phyloP scores from a whole-genome alignment of 2,113 vertebrate genomes.

The Cephalopholis sonnerati region DNA sequence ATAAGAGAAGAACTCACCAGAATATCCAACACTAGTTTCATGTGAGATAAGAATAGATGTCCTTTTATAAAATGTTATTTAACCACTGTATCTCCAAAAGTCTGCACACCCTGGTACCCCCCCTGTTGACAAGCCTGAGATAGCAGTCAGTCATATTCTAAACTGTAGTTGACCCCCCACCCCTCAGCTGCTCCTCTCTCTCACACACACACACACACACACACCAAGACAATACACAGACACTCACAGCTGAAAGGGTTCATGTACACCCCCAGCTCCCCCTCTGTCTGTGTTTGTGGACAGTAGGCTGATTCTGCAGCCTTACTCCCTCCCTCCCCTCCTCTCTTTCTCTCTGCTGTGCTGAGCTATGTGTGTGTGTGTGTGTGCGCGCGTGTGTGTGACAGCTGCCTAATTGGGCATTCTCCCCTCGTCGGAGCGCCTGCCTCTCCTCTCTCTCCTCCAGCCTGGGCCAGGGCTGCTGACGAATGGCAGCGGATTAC shows the following conservation, averaged over 20 bases:
- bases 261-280: constrained; percentile 48
- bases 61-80: constrained; percentile 22
- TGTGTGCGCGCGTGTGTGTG: constrained; percentile 87
- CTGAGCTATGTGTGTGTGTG: constrained; percentile 76
- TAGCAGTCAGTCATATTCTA: constrained; percentile 54
- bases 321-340: constrained; percentile 77
- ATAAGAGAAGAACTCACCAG: constrained; percentile 16
- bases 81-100: constrained; percentile 25
- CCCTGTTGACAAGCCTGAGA: constrained; percentile 44
- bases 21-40: not conserved
- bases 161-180: constrained; percentile 70
- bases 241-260: constrained; percentile 75
- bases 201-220: constrained; percentile 30
- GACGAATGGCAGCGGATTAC: constrained; percentile 99
- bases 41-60: constrained; percentile 12
- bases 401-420: constrained; percentile 99
- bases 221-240: constrained; percentile 67
- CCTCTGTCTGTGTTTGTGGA: constrained; percentile 57
- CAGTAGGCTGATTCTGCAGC: constrained; percentile 88
- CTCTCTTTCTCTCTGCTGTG: constrained; percentile 42
- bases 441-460: constrained; percentile 80
- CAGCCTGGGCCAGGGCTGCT: constrained; percentile 93
- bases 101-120: not conserved
- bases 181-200: constrained; percentile 28
- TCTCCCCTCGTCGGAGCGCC: constrained; percentile 95